Conservation (phyloP, 2,888 invertebrate species). For the Amphimallon solstitiale region DNA sequence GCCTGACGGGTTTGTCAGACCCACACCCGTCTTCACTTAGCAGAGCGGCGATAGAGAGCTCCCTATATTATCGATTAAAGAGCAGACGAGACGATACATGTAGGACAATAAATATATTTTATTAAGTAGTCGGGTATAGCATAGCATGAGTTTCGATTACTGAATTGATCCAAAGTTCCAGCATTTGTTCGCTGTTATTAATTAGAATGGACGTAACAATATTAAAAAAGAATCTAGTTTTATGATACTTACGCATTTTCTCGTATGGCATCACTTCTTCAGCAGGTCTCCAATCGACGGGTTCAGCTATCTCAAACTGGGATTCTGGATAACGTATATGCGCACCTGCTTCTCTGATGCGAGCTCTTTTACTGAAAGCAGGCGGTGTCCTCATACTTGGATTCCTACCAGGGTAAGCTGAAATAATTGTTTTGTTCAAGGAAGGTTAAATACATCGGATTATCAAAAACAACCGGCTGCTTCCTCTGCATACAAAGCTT, state of each 20-base stretch:
- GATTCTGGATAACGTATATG: conserved; percentile 36
- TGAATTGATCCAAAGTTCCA: too few species aligned
- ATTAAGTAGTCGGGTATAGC: too few species aligned
- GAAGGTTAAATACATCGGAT: neutral
- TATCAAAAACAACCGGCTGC: conserved; percentile 9
- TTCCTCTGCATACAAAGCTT: conserved; percentile 34
- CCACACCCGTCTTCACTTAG: too few species aligned
- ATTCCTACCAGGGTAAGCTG: conserved; percentile 41
- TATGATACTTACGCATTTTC: conserved; percentile 12
- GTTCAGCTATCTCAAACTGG: conserved; percentile 45
- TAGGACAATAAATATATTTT: too few species aligned
- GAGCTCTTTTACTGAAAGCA: conserved; percentile 46
- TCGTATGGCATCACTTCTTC: conserved; percentile 38
- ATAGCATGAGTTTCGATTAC: too few species aligned
- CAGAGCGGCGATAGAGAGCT: too few species aligned
- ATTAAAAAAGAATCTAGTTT: neutral
- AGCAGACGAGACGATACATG: too few species aligned
- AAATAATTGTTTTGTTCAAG: neutral
- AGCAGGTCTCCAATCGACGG: conserved; percentile 42
- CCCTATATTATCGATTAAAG: too few species aligned
- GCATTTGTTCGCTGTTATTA: too few species aligned
- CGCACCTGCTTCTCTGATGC: conserved; percentile 43
- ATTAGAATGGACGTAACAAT: too few species aligned
- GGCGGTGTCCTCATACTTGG: conserved; percentile 49
- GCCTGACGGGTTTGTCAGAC: too few species aligned